Evolutionary conservation across 1,140 invertebrate species (phyloP).

Genomic region (Archivesica marissinica): DNA sequence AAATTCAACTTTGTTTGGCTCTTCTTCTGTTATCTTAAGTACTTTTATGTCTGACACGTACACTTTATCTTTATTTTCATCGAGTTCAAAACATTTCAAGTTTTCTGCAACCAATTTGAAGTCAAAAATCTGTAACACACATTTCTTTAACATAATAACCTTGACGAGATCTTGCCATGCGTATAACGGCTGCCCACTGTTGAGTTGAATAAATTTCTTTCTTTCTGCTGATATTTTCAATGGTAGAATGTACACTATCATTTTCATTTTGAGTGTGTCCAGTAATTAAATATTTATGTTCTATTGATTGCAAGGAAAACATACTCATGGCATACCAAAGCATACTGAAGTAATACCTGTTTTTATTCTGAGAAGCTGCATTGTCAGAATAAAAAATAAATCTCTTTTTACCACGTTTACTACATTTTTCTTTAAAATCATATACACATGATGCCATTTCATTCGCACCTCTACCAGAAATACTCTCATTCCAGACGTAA

Average conservation of each 20-base stretch:
- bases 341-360: constrained; percentile 38
- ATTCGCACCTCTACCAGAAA: constrained; percentile 31
- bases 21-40: too few species aligned
- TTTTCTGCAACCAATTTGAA: too few species aligned
- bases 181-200: constrained; percentile 2
- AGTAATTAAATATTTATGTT: constrained; percentile 43
- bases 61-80: too few species aligned
- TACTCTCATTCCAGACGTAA: constrained; percentile 37
- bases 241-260: constrained; percentile 18
- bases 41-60: too few species aligned
- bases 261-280: constrained; percentile 28
- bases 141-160: too few species aligned
- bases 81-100: too few species aligned
- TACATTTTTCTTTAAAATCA: constrained; percentile 19
- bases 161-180: too few species aligned
- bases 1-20: too few species aligned
- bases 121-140: too few species aligned
- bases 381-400: constrained; percentile 50
- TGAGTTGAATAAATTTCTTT: background rate
- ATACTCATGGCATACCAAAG: constrained; percentile 24
- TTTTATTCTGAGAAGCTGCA: constrained; percentile 30
- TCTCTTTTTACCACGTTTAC: background rate
- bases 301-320: background rate
- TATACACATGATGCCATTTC: constrained; percentile 42
- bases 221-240: background rate